Evolutionary conservation across 2,888 invertebrate species (phyloP).

Genomic region (Drosophila imparisetae): DNA sequence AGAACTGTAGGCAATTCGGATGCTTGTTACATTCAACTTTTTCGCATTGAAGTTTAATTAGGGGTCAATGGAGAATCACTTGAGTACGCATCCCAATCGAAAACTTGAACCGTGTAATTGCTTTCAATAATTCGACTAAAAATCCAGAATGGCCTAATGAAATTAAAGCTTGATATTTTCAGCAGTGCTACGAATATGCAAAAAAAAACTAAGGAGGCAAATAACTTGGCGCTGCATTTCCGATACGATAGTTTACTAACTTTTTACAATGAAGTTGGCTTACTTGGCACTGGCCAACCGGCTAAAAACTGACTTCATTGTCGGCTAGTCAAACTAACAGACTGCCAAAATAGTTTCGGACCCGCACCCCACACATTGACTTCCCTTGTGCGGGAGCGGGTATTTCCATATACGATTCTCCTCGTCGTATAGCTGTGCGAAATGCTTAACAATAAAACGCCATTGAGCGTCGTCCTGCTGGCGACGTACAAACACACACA

Average conservation of each 20-base stretch:
- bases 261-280: conserved; percentile 74
- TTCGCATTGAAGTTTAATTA: conserved; percentile 31
- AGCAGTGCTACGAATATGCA: conserved; percentile 40
- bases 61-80: conserved; percentile 9
- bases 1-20: conserved; percentile 6
- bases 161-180: conserved; percentile 38
- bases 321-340: conserved; percentile 71
- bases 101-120: conserved; percentile 31
- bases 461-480: conserved; percentile 70
- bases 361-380: background rate
- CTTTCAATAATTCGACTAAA: conserved; percentile 61
- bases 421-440: conserved; percentile 62
- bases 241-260: conserved; percentile 63
- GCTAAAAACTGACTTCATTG: conserved; percentile 78
- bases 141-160: conserved; percentile 34
- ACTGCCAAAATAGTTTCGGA: conserved; percentile 73
- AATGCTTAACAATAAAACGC: conserved; percentile 73
- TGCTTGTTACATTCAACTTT: conserved; percentile 36
- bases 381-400: background rate
- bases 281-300: conserved; percentile 63
- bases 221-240: conserved; percentile 65
- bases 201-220: conserved; percentile 17
- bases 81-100: conserved; percentile 9
- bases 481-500: conserved; percentile 49
- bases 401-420: conserved; percentile 50